phyloP scores from a whole-genome alignment of 2,888 invertebrate species.

The Belgica antarctica region DNA sequence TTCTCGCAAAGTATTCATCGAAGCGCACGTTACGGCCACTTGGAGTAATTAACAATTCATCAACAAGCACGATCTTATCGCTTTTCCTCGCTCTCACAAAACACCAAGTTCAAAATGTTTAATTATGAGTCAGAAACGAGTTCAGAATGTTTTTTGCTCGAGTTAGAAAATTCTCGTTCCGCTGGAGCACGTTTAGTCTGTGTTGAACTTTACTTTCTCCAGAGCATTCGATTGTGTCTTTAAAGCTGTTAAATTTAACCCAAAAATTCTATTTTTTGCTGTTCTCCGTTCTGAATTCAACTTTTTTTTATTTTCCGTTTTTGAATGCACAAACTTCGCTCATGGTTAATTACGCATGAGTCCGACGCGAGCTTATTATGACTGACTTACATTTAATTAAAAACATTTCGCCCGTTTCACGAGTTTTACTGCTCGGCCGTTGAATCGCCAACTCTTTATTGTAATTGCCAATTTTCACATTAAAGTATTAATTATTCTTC shows the following conservation, averaged over 20 bases:
- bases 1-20: not conserved
- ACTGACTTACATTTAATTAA: constrained; percentile 4
- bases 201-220: too few relatives aligned
- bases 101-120: too few relatives aligned
- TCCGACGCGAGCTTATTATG: not conserved
- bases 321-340: not conserved
- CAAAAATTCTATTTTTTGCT: not conserved
- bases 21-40: not conserved
- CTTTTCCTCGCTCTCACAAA: too few relatives aligned
- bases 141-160: too few relatives aligned
- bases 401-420: not conserved
- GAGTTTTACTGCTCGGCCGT: not conserved
- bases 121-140: too few relatives aligned
- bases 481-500: not conserved
- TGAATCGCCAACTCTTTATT: not conserved
- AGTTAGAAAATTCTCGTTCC: too few relatives aligned
- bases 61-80: not conserved
- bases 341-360: not conserved
- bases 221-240: too few relatives aligned
- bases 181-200: too few relatives aligned
- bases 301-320: not conserved
- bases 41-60: not conserved
- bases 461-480: not conserved
- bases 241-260: not conserved
- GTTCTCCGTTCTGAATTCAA: not conserved